phyloP scores from a whole-genome alignment of 1,140 invertebrate species.

The Drosophila pachea region DNA sequence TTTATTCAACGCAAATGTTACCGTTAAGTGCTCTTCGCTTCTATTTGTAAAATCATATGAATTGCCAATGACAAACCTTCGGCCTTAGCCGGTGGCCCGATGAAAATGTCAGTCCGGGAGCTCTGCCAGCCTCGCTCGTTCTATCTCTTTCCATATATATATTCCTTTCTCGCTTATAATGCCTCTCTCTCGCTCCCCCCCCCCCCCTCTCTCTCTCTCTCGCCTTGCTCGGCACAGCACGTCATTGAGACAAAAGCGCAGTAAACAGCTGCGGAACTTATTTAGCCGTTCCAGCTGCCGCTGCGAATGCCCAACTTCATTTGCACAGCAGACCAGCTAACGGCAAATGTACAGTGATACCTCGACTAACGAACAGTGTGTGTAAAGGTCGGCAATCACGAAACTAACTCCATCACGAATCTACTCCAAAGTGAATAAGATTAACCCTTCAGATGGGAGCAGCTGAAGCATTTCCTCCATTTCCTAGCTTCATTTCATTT shows the following conservation, averaged over 20 bases:
- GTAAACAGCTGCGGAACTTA: conserved; percentile 13
- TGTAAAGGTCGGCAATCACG: not conserved
- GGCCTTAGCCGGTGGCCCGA: conserved; percentile 8
- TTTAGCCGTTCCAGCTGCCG: conserved; percentile 10
- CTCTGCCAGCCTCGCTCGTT: not conserved
- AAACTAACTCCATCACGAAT: no score
- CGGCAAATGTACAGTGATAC: not conserved
- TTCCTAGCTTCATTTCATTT: no score
- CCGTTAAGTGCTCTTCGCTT: conserved; percentile 17
- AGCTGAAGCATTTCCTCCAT: no score
- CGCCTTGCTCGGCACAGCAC: not conserved
- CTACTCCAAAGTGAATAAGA: no score
- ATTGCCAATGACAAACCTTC: conserved; percentile 30
- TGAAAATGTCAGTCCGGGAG: conserved; percentile 27
- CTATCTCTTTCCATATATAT: no score
- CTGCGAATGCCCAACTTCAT: conserved; percentile 3
- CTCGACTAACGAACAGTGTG: not conserved
- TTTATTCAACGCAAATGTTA: conserved; percentile 4
- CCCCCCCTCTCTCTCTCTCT: not conserved
- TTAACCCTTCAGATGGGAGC: no score
- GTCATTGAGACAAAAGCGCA: not conserved
- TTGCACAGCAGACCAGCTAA: not conserved
- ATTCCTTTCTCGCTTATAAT: no score
- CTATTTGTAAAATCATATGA: conserved; percentile 12
- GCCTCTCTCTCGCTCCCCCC: not conserved